Percentiles rank a stretch among this genome's conserved stretches.
Evolutionary conservation across 1,140 invertebrate genomes (phyloP).

Genomic region (Heliconius nattereri): DNA sequence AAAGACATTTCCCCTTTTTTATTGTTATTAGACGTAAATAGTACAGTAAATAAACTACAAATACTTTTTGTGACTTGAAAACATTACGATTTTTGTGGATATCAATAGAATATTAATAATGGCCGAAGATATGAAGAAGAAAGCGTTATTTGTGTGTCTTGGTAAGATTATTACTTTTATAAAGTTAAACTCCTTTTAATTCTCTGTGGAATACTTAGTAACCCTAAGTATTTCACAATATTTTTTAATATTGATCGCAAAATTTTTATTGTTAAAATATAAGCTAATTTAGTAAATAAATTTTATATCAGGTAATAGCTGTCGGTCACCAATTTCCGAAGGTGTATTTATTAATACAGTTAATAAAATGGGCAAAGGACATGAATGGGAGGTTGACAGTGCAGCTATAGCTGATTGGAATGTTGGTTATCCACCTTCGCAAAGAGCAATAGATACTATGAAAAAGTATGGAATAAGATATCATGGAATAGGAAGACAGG

Average conservation of each 20-base stretch:
- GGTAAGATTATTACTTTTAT: constrained; percentile 21
- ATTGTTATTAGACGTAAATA: not conserved
- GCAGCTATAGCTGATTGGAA: constrained; percentile 40
- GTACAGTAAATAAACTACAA: not conserved
- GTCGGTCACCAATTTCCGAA: constrained; percentile 38
- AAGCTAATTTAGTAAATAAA: not conserved
- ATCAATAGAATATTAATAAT: constrained; percentile 10
- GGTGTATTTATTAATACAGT: constrained; percentile 37
- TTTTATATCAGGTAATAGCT: constrained; percentile 30
- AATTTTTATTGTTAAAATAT: not conserved
- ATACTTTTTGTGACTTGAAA: not conserved
- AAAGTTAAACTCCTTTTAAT: too few species aligned
- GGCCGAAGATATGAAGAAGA: constrained; percentile 31
- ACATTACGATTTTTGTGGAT: not conserved
- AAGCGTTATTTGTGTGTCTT: constrained; percentile 36
- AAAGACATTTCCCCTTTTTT: not conserved
- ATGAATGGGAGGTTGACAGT: constrained; percentile 39
- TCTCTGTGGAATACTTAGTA: not conserved
- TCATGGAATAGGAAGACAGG: constrained; percentile 36
- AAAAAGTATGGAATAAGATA: constrained; percentile 36
- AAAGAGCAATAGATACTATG: constrained; percentile 28
- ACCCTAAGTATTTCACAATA: not conserved
- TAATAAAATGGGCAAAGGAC: constrained; percentile 34
- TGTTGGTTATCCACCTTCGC: constrained; percentile 26
- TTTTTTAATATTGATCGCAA: not conserved